Evolutionary conservation across 2,888 invertebrate genomes (phyloP), one percentile per base, ranked within the genome.

Genomic region (Acanthopleura granulata): DNA sequence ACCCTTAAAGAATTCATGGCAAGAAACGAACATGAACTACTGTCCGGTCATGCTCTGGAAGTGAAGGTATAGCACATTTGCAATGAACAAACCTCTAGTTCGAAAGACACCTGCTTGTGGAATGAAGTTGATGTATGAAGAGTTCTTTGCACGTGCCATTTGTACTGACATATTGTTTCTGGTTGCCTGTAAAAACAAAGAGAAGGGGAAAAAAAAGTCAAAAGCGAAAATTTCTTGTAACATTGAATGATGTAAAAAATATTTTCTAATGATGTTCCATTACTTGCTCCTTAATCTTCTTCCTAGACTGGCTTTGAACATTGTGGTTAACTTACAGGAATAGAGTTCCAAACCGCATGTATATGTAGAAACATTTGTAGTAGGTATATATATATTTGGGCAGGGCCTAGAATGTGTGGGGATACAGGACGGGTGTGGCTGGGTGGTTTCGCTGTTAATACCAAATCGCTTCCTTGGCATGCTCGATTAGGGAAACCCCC

Each of bases 231-330:
- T 9, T 40, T 40, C 40, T 9, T 40, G 40, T 40, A 40, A n/a
- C 57, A 18, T 57, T 57, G 12, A 57, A 57, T 57, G 57, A 57
- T 57, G 57, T 57, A 57, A 57, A 57, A 14, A 40, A 57, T 57
- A 57, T 57, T 57, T 57, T 57, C 57, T n/a, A n/a, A 57, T 57
- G 57, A 57, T 12, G 57, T 3, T 22, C n/a, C 57, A 12, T 22
- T 57, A 6, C 18, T 57, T 57, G 18, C 57, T 22, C 57, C 57
- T 22, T 22, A 51, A 51, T n/a, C 18, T 57, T 22, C 57, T 12
- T 22, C 57, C 22, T 57, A 57, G 57, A 57, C 57, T 57, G 57
- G 57, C 57, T 57, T 57, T 18, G 57, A 57, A n/a, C 22, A 57
- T 40, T 40, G 57, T n/a, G 57, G 57, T 57, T n/a, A 57, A 57